Evolutionary conservation across 2,113 vertebrate genomes (phyloP), one percentile per base, ranked within the genome.

Genomic region (Pogonocichla stellata): DNA sequence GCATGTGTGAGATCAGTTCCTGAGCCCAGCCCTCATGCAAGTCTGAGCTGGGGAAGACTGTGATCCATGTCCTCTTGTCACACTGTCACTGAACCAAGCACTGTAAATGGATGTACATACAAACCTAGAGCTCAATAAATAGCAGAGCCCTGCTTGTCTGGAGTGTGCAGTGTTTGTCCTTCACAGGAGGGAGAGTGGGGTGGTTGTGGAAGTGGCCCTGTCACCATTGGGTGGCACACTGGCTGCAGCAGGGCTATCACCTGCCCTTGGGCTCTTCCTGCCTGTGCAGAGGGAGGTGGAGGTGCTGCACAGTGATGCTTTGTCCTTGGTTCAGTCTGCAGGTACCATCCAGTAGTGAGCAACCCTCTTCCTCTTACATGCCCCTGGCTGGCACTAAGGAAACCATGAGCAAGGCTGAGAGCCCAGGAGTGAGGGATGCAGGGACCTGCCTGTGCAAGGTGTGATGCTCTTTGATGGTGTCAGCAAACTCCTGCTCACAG

Each of bases 51-150:
- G 71, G 45, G 34, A 45, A 78, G 33, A 20, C 10, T 64, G 56
- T 51, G 56, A 29, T 60, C 12, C 51, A 6, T 3, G 1, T 80
- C 66, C 47, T 78, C 23, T 57, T 87, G 69, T 92, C 88, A 42
- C 6, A 1, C 78, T 56, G 74, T 86, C 72, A 51, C 92, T 5
- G 1, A 74, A 58, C 89, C 67, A 9, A 94, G 94, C 86, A 25
- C 84, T 85, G 92, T 82, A 83, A 83, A 56, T 67, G 86, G 82
- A 34, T 96, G 90, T 94, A 93, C 60, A 73, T 94, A 90, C 38
- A 70, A 65, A 77, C 70, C 75, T 60, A 77, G 83, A 92, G 64
- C 80, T 94, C 91, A 97, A 90, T 97, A 94, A 96, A 96, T 51
- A 92, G 85, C 67, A 77, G 88, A 88, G 64, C 80, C 87, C 80